Evolutionary conservation across 35 echinoderm and acorn worm genomes (phyloP).

Genomic region (Diadema setosum): DNA sequence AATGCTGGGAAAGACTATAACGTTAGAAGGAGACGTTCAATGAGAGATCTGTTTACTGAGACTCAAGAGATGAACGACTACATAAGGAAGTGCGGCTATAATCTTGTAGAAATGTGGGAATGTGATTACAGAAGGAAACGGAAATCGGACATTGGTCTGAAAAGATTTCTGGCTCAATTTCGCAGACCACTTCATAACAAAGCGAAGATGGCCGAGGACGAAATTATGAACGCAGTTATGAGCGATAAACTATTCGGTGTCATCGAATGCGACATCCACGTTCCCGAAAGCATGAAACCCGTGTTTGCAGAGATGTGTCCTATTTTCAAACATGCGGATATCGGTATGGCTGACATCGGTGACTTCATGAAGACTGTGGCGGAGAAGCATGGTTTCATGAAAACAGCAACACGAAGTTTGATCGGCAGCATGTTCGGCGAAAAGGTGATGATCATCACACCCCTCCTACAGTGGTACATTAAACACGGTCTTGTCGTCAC

Average conservation of each 20-base stretch:
- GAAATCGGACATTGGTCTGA: neutral
- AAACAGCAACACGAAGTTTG: neutral
- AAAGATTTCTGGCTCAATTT: neutral
- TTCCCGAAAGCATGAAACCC: neutral
- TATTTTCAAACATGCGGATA: conserved; percentile 36
- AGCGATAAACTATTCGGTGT: neutral
- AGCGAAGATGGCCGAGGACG: conserved; percentile 4
- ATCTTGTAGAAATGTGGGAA: conserved; percentile 22
- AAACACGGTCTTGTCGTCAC: no score
- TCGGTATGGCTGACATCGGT: conserved; percentile 31
- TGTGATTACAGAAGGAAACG: neutral
- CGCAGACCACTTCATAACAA: neutral
- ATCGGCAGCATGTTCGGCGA: conserved; percentile 36
- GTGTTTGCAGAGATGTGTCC: conserved; percentile 44
- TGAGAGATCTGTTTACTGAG: neutral
- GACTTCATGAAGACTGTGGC: conserved; percentile 14
- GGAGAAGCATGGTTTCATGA: neutral
- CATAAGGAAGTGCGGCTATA: conserved; percentile 3
- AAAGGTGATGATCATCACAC: conserved; percentile 8
- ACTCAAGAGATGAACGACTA: conserved; percentile 1
- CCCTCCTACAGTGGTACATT: conserved; percentile 46
- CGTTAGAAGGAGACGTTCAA: neutral
- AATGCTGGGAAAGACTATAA: conserved; percentile 1
- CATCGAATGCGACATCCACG: conserved; percentile 37
- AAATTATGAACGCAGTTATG: neutral